phyloP scores from a whole-genome alignment of 2,113 vertebrate species.

The Climacteris rufus region DNA sequence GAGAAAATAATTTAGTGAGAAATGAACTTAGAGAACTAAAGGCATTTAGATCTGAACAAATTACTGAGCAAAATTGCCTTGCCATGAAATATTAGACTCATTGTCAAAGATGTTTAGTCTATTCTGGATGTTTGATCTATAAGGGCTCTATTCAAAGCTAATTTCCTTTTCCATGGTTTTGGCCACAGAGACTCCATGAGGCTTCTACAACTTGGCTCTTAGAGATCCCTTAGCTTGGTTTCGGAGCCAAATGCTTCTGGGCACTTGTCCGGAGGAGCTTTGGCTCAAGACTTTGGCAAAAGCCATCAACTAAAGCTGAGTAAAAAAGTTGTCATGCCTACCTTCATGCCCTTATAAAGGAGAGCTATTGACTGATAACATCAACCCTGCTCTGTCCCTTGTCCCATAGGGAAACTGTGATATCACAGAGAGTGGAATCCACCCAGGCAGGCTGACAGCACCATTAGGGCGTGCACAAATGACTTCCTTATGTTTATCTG shows the following conservation, averaged over 20 bases:
- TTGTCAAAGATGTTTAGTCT: slow-evolving; percentile 75
- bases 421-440: neutral
- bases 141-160: slow-evolving; percentile 61
- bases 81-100: slow-evolving; percentile 71
- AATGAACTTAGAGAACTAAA: slow-evolving; percentile 70
- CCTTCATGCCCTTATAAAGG: neutral
- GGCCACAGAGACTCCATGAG: slow-evolving; percentile 2
- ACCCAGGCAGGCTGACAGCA: neutral
- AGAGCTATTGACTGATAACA: neutral
- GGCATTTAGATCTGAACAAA: slow-evolving; percentile 69
- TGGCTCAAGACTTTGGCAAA: slow-evolving; percentile 61
- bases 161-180: slow-evolving; percentile 61
- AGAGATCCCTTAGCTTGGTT: neutral
- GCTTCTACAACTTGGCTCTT: slow-evolving; percentile 5
- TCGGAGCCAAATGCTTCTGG: slow-evolving; percentile 23
- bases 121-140: slow-evolving; percentile 63
- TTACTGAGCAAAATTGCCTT: slow-evolving; percentile 74
- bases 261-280: slow-evolving; percentile 22
- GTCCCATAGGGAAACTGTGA: neutral
- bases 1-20: slow-evolving; percentile 75
- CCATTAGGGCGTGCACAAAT: neutral
- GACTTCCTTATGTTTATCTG: neutral
- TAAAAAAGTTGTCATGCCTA: neutral
- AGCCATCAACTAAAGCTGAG: neutral
- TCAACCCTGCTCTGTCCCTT: neutral